phyloP scores from a whole-genome alignment of 2,113 vertebrate species.

The Cariama cristata region DNA sequence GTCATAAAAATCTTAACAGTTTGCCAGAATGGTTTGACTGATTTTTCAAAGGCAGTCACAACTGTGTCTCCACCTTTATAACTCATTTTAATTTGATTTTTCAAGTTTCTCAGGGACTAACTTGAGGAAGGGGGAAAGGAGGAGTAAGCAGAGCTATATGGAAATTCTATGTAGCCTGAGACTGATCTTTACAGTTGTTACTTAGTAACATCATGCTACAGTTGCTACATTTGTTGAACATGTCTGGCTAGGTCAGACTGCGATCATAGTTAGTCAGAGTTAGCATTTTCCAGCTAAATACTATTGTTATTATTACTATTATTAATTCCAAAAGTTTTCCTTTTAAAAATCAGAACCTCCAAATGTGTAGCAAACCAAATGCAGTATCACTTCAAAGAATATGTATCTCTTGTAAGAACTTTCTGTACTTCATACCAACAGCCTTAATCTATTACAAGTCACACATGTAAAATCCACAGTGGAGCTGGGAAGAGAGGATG shows the following conservation, averaged over 20 bases:
- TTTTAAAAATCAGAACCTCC: neutral
- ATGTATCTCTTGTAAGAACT: neutral
- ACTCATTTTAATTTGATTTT: neutral
- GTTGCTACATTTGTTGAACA: neutral
- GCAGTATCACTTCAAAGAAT: neutral
- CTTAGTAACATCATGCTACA: neutral
- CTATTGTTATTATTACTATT: neutral
- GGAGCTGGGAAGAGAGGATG: neutral
- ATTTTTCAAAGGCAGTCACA: neutral
- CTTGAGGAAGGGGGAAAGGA: neutral
- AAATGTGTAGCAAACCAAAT: neutral
- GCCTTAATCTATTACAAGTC: neutral
- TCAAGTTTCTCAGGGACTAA: neutral
- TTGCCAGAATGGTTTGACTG: neutral
- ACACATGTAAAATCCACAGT: accelerated
- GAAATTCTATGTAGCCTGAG: neutral
- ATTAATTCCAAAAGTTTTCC: neutral
- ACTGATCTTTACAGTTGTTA: neutral
- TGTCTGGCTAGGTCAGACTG: neutral
- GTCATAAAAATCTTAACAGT: neutral
- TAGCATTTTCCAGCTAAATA: neutral
- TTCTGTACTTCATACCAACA: neutral
- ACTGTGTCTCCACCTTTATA: neutral
- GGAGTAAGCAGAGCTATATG: neutral
- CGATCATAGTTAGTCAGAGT: neutral